Evolutionary conservation across 2,888 invertebrate genomes (phyloP).

Genomic region (Agonopterix alstromeriana): DNA sequence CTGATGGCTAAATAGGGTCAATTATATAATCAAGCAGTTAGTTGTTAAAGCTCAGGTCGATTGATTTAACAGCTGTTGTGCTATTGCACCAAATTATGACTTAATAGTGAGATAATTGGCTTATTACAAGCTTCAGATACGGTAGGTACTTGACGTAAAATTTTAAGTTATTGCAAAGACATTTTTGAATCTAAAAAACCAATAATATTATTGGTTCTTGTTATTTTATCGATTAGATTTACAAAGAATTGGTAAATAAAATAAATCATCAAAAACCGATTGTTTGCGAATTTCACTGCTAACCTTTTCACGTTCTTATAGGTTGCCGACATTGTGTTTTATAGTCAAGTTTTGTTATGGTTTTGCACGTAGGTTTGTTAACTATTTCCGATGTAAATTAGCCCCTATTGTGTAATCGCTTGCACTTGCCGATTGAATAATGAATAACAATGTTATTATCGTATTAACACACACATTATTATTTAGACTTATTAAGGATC

Average conservation of each 20-base stretch:
- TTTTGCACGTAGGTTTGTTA: too few species aligned
- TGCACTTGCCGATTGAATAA: conserved; percentile 5
- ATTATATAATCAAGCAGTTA: conserved; percentile 49
- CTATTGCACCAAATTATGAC: neutral
- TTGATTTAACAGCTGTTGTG: conserved; percentile 7
- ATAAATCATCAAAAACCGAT: too few species aligned
- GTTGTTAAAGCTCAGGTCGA: conserved; percentile 4
- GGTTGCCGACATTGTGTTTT: too few species aligned
- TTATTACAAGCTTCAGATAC: neutral
- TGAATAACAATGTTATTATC: neutral
- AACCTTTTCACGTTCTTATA: too few species aligned
- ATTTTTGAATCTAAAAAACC: neutral
- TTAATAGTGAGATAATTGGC: neutral
- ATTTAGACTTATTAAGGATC: too few species aligned
- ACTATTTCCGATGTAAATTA: conserved; percentile 7
- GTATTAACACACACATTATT: too few species aligned
- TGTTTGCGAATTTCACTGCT: too few species aligned
- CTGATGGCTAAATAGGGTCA: conserved; percentile 51
- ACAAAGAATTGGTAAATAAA: too few species aligned
- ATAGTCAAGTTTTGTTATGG: too few species aligned
- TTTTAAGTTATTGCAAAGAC: neutral
- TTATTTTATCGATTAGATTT: too few species aligned
- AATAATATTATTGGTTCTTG: too few species aligned
- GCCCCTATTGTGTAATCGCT: conserved; percentile 9
- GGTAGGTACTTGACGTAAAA: too few species aligned